phyloP scores from a whole-genome alignment of 2,113 vertebrate species.

The Sapayoa aenigma region DNA sequence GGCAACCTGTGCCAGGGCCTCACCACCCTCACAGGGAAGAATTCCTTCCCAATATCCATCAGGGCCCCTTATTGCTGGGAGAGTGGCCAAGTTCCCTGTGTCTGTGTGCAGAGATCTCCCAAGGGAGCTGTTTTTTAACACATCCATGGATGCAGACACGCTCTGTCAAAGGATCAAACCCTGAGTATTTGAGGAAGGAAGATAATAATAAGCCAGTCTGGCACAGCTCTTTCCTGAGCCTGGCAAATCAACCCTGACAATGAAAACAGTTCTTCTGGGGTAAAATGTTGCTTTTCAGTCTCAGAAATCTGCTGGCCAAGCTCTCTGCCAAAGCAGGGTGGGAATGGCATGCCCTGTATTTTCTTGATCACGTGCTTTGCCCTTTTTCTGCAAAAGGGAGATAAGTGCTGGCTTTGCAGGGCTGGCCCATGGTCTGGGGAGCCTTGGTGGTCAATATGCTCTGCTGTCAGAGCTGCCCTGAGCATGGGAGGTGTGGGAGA shows the following conservation, averaged over 20 bases:
- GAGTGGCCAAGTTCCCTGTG: not conserved
- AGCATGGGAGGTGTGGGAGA: not conserved
- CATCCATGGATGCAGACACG: not conserved
- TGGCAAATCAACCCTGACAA: not conserved
- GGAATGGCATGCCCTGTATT: not conserved
- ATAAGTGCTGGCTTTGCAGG: not conserved
- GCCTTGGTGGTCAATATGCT: accelerated
- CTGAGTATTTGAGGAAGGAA: not conserved
- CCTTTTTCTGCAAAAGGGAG: not conserved
- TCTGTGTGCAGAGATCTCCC: not conserved
- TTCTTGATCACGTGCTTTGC: not conserved
- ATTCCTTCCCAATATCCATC: not conserved
- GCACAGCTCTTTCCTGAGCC: not conserved
- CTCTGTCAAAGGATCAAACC: not conserved
- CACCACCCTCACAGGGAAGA: accelerated
- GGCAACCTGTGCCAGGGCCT: not conserved
- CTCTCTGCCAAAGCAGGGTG: not conserved
- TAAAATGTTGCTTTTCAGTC: not conserved
- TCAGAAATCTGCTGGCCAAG: not conserved
- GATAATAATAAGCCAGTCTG: not conserved
- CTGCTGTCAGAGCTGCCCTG: not conserved
- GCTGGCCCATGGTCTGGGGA: not conserved
- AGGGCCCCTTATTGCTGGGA: not conserved
- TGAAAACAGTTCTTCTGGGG: not conserved
- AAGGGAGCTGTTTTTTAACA: not conserved